Base-by-base conservation (phyloP, 2,888 invertebrate genomes). In the Leucophora obtusa region DNA sequence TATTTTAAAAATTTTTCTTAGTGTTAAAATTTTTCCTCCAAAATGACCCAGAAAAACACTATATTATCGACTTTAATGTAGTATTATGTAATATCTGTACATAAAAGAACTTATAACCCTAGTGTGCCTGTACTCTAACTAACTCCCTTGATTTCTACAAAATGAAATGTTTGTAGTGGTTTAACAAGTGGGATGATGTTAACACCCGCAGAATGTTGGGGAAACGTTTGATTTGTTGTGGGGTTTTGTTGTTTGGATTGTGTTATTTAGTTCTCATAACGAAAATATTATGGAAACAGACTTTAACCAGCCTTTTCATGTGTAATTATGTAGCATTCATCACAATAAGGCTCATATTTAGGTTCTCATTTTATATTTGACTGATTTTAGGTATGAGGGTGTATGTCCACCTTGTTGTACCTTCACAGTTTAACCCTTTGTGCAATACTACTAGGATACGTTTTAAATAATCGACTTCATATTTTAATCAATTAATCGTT, bases 281-380 rank as follows among this genome's bases (percentile, higher is more conserved):
- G 58, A 80, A 68, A 80, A 71, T 75, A 75, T 72, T 63, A 54
- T 58, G 43, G 43, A 56, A 71, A 53, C 54, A 15, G 54, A 54
- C 54, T 51, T 74, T 28, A 71, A 59, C 35, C 63, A 63, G 14
- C 53, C 35, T 59, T 50, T 81, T 80, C 24, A 72, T 33, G 53
- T 68, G 68, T 59, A 71, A 63, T 80, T 80, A 68, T 76, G 47
- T 76, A 58, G 80, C 58, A 72, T 75, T 72, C 71, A 68, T 58
- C 35, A 65, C 62, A 71, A 74, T 56, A 58, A 56, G 47, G 35
- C 18, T 17, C 35, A n/a, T 9, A 10, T 63, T 62, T 17, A 28
- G n/a, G n/a, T 69, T 76, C 2, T 58, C 51, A 58, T 69, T 65
- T 51, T n/a, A 50, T 65, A 21, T 47, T 17, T 53, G 58, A 47